Base-by-base conservation (phyloP, 2,888 invertebrate genomes). In the Melinopterus prodromus region DNA sequence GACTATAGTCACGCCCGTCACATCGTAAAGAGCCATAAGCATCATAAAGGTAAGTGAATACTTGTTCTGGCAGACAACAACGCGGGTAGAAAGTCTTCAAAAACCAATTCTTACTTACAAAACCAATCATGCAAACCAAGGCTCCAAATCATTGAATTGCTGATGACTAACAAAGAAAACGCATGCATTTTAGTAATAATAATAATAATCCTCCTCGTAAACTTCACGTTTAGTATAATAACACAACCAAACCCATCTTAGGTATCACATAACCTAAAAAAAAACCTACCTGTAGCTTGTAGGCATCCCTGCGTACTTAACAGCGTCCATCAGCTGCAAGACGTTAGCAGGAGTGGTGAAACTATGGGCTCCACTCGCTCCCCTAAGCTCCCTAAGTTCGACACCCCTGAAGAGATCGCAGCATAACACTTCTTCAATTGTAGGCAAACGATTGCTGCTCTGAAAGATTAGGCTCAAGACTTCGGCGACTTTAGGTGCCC, bases 371-470 rank as follows among this genome's bases (percentile, higher is more conserved):
- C 95, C 92, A 85, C 95, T 95, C 78, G 95, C 94, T 71, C 96
- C 95, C 87, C 96, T 92, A 92, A 98, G 92, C 90, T 97, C 97
- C 78, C 97, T 92, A 82, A 98, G 92, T 89, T 97, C 97, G 82
- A 98, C 96, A 88, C 96, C 95, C 84, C 96, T 91, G 90, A 98
- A 98, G 84, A 97, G 92, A 87, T 96, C 96, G 86, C 95, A 95
- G 77, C 95, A 91, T 79, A 96, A 91, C 85, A 98, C 90, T 87
- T 97, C 96, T 87, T 96, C 96, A 70, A 97, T 91, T 78, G 91
- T 92, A 77, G 96, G 96, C 84, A 94, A 93, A 81, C 93, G 92
- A 90, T 83, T 80, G 80, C 93, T 80, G 80, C 93, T 92, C 80
- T 95, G 93, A 80, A 85, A 86, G 71, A 85, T 85, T 76, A 83